Evolutionary conservation across 2,797 vertebrate genomes (phyloP), one percentile per base, ranked within the genome.

Genomic region (Eulemur mongoz): DNA sequence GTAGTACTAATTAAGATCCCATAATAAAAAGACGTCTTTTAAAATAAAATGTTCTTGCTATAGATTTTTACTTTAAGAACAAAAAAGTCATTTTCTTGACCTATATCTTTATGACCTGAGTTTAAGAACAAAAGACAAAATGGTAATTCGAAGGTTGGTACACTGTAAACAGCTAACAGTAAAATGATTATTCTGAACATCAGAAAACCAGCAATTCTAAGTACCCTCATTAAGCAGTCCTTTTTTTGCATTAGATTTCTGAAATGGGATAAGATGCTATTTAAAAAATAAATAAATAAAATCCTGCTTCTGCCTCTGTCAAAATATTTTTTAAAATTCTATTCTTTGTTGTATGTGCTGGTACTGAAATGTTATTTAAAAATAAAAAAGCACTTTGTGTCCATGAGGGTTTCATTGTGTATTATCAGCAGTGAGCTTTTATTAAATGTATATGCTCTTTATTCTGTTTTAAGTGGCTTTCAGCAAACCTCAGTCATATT

Each of bases 11-110:
- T 93, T 93, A 61, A 93, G 92, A 69, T 76, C 30, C 45, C 43
- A 78, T 93, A 96, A 95, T 93, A 95, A 97, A 95, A 97, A 96
- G 67, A 63, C 30, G 52, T 70, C 48, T 50, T 83, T 23, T 52
- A 93, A 94, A 97, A 97, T 97, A 57, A 97, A 95, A 88, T 90
- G 3, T 89, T 94, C 78, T 92, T 92, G 91, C 93, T 95, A 92
- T 22, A 32, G 80, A 83, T 73, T 81, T 79, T 84, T 95, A 98
- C 96, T 97, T 97, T 59, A 30, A 96, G 97, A 98, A 97, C 7
- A 50, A 96, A 97, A 87, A 97, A 73, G 1, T 79, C 32, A 14
- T 17, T 92, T 87, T 25, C 80, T 87, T 69, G 32, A 3, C 65
- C 30, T 96, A 80, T 93, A 79, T 97, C 50, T 98, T 95, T 89